Percentiles rank a stretch among this genome's conserved stretches.
Evolutionary conservation across 2,888 invertebrate genomes (phyloP).

Genomic region (Camptogramma bilineatum): DNA sequence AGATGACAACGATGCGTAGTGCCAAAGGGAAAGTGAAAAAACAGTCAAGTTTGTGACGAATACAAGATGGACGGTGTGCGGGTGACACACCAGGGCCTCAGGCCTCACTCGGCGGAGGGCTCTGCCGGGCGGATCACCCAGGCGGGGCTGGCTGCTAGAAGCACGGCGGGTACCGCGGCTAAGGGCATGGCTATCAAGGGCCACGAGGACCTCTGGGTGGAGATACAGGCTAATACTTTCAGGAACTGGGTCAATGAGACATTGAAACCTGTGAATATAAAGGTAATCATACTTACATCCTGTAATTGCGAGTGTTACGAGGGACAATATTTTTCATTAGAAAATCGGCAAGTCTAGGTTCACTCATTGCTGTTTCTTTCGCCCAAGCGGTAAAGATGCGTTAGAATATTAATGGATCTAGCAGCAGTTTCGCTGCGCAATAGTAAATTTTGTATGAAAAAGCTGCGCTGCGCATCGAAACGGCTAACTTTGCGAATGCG

Average conservation of each 20-base stretch:
- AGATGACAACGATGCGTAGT: conserved; percentile 65
- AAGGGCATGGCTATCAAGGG: conserved; percentile 98
- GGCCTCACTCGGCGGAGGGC: conserved; percentile 86
- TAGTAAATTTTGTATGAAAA: too few species aligned
- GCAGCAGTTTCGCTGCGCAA: too few species aligned
- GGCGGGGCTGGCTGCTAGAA: conserved; percentile 94
- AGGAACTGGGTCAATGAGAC: conserved; percentile 99
- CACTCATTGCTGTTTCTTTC: too few species aligned
- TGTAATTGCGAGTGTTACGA: too few species aligned
- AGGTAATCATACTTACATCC: conserved; percentile 65
- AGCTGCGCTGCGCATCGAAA: too few species aligned
- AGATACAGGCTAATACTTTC: conserved; percentile 98
- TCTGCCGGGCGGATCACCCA: conserved; percentile 88
- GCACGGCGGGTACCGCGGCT: conserved; percentile 96
- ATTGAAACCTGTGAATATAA: conserved; percentile 88
- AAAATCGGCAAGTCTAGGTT: too few species aligned
- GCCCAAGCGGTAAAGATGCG: too few species aligned
- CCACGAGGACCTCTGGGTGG: conserved; percentile 97
- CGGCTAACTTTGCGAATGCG: too few species aligned
- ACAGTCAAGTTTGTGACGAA: conserved; percentile 50
- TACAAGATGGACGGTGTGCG: conserved; percentile 81
- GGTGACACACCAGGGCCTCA: conserved; percentile 85
- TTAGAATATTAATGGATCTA: too few species aligned
- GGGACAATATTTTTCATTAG: too few species aligned
- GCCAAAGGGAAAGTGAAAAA: conserved; percentile 59